Evolutionary conservation across 2,888 invertebrate genomes (phyloP).

Genomic region (Drosophila longiperda): DNA sequence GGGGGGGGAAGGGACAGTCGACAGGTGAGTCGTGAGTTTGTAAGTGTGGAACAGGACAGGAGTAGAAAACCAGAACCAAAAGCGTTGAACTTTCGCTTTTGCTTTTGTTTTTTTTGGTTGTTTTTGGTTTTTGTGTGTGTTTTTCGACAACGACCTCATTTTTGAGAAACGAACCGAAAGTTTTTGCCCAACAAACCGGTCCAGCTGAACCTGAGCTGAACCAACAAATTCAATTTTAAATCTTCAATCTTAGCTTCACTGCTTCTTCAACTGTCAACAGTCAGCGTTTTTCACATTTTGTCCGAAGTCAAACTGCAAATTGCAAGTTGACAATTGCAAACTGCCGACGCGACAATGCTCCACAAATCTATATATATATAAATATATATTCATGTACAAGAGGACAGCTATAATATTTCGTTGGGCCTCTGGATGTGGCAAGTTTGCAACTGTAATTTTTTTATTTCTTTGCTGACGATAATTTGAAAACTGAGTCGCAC

Average conservation of each 20-base stretch:
- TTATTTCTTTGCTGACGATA: conserved; percentile 35
- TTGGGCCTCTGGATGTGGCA: conserved; percentile 16
- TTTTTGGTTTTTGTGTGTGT: not conserved
- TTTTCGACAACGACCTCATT: conserved; percentile 67
- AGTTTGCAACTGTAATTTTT: conserved; percentile 32
- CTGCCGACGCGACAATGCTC: conserved; percentile 23
- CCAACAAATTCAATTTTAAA: not conserved
- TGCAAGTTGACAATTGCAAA: conserved; percentile 30
- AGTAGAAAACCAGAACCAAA: conserved; percentile 20
- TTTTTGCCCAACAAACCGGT: conserved; percentile 51
- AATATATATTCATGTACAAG: not conserved
- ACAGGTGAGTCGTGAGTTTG: conserved; percentile 20
- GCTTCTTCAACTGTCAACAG: conserved; percentile 29
- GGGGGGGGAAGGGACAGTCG: not conserved
- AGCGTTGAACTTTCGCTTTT: conserved; percentile 61
- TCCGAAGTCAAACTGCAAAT: conserved; percentile 42
- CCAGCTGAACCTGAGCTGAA: conserved; percentile 14
- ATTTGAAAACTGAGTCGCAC: conserved; percentile 37
- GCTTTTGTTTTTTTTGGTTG: conserved; percentile 18
- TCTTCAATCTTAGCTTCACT: not conserved
- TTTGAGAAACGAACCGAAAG: conserved; percentile 52
- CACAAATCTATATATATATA: not conserved
- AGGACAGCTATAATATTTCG: conserved; percentile 11
- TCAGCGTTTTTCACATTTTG: conserved; percentile 20
- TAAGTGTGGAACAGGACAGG: not conserved